A percentile compares a stretch with the other conserved stretches of the same genome.
Conservation (phyloP, 1,140 invertebrate genomes). For the Drosophila asahinai region DNA sequence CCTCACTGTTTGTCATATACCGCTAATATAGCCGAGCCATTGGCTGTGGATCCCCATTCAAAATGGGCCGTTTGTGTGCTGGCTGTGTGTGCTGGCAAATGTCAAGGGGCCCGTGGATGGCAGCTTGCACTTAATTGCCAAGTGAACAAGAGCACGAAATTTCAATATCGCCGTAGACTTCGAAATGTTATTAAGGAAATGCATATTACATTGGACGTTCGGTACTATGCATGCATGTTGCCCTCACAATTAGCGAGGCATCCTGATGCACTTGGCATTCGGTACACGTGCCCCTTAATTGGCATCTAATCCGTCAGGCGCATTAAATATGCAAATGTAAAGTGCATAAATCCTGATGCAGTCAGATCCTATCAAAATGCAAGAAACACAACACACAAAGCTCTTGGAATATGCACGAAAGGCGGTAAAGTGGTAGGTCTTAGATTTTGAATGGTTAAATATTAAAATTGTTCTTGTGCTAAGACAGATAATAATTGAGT, state of each 20-base stretch:
- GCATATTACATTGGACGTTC: constrained; percentile 45
- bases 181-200: constrained; percentile 56
- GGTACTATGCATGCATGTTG: background rate
- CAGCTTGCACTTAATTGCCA: constrained; percentile 77
- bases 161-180: constrained; percentile 65
- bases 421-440: background rate
- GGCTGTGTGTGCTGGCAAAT: constrained; percentile 34
- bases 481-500: too few species aligned
- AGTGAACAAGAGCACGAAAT: constrained; percentile 57
- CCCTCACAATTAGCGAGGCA: constrained; percentile 30
- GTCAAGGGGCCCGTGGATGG: constrained; percentile 52
- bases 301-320: constrained; percentile 32
- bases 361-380: background rate
- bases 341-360: constrained; percentile 20
- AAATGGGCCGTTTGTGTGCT: constrained; percentile 16
- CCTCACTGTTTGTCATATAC: constrained; percentile 71
- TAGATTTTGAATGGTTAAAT: background rate
- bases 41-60: constrained; percentile 56
- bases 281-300: constrained; percentile 38
- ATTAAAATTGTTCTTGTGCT: background rate
- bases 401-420: too few species aligned
- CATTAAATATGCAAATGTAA: constrained; percentile 38
- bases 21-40: constrained; percentile 69
- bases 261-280: constrained; percentile 20
- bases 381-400: background rate